Conservation (phyloP, 1,140 invertebrate genomes). For the Macrocentrus cingulum region DNA sequence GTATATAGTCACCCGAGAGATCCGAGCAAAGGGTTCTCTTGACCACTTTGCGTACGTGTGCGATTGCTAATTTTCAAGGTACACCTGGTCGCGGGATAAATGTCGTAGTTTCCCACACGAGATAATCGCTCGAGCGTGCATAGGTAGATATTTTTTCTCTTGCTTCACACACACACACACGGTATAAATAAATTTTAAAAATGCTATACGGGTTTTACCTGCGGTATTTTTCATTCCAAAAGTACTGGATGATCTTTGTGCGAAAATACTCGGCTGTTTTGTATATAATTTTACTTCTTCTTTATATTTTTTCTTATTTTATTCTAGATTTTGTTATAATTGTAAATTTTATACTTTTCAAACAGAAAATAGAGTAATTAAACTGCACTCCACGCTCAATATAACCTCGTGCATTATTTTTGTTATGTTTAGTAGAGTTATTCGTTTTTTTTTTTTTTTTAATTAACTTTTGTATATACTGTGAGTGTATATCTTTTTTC, state of each 20-base stretch:
- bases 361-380: too few species aligned
- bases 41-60: slow-evolving; percentile 20
- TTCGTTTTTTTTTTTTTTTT: too few species aligned
- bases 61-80: slow-evolving; percentile 24
- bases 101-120: slow-evolving; percentile 15
- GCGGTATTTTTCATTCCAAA: neutral
- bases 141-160: neutral
- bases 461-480: too few species aligned
- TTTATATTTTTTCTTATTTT: too few species aligned
- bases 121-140: slow-evolving; percentile 2
- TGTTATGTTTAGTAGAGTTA: too few species aligned
- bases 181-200: neutral
- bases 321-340: too few species aligned
- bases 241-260: neutral
- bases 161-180: neutral
- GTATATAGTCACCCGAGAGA: slow-evolving; percentile 13
- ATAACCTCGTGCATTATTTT: too few species aligned
- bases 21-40: slow-evolving; percentile 4
- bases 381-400: too few species aligned
- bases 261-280: too few species aligned
- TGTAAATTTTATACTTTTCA: too few species aligned
- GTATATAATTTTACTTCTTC: too few species aligned
- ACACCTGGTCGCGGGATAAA: slow-evolving; percentile 19
- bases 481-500: too few species aligned
- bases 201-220: neutral